Evolutionary conservation across 2,888 invertebrate genomes (phyloP), one percentile per base, ranked within the genome.

Genomic region (Morinoia aosen): DNA sequence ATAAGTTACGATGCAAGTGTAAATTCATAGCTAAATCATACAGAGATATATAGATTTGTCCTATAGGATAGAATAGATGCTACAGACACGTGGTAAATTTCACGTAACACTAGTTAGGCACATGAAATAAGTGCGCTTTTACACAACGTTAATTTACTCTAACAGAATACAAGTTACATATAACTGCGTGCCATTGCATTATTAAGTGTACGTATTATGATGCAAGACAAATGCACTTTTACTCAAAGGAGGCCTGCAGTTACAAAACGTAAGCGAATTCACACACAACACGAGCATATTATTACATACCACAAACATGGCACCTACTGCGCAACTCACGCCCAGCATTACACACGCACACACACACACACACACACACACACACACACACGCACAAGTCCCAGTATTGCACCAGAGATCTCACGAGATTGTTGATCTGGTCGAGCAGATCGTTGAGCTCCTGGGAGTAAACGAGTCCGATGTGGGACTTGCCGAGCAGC

Each of bases 361-460:
- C n/a, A n/a, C n/a, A n/a, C n/a, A n/a, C n/a, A n/a, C n/a, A n/a
- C n/a, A n/a, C 2, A 76, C 25, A 25, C 76, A 19, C 33, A 76
- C 2, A 76, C 25, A 25, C 76, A 19, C 33, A 76, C 33, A 76
- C 48, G 5, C 48, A 48, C 48, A 48, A 48, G 48, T 48, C 48
- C 48, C 48, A 48, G 48, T 48, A 48, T 5, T 48, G 48, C 48
- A 48, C 3, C 48, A 61, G 61, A 61, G 11, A 91, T 97, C 98
- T 98, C 97, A 99, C 99, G 98, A 99, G 98, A 97, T 99, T 98
- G 97, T 98, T 98, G 95, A 99, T 98, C 97, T 99, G 99, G 97
- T 99, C 99, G 58, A 99, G 98, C 40, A 99, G 98, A 97, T 99
- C 98, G 97, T 99, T 99, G 95, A 99, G 99, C 97, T 99, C 99